These are phyloP conservation scores for Gymnoscopelus microlampas DNA, from an alignment of 2,797 vertebrate genomes.

Conservation along the genomic window DNA sequence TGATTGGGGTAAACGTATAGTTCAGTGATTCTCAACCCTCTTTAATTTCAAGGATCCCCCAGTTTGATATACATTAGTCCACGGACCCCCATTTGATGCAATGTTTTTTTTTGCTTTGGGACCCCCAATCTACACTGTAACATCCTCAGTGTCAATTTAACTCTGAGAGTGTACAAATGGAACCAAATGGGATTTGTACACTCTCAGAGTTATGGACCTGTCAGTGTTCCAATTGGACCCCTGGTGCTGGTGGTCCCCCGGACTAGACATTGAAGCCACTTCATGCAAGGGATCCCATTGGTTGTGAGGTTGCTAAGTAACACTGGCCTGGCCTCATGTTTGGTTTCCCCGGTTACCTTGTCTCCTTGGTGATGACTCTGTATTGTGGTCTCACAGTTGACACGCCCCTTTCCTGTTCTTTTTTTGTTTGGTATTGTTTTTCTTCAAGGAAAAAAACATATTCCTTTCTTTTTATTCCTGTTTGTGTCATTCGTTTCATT, in stretches of 20 bases:
- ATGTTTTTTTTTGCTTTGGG: too few relatives aligned
- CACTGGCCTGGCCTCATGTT: conserved; percentile 63
- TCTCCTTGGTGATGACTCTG: conserved; percentile 70
- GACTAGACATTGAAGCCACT: conserved; percentile 36
- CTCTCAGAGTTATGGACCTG: too few relatives aligned
- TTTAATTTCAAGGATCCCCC: conserved; percentile 33
- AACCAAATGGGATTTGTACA: too few relatives aligned
- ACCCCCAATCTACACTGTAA: too few relatives aligned
- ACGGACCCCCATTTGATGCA: too few relatives aligned
- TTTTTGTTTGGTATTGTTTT: conserved; percentile 38
- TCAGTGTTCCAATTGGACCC: too few relatives aligned
- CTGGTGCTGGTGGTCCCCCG: too few relatives aligned
- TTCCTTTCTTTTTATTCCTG: conserved; percentile 35
- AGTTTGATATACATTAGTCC: too few relatives aligned
- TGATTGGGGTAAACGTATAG: too few relatives aligned
- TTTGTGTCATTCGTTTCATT: conserved; percentile 77
- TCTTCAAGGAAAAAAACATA: conserved; percentile 42
- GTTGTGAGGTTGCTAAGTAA: conserved; percentile 72
- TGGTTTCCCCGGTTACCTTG: conserved; percentile 62
- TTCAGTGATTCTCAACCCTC: not conserved
- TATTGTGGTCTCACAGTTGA: conserved; percentile 61
- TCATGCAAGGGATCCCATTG: conserved; percentile 62
- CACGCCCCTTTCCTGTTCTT: conserved; percentile 48
- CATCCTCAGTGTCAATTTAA: too few relatives aligned
- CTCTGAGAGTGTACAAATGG: too few relatives aligned